Conservation (phyloP, 2,797 vertebrate species). For the Agapornis canus region DNA sequence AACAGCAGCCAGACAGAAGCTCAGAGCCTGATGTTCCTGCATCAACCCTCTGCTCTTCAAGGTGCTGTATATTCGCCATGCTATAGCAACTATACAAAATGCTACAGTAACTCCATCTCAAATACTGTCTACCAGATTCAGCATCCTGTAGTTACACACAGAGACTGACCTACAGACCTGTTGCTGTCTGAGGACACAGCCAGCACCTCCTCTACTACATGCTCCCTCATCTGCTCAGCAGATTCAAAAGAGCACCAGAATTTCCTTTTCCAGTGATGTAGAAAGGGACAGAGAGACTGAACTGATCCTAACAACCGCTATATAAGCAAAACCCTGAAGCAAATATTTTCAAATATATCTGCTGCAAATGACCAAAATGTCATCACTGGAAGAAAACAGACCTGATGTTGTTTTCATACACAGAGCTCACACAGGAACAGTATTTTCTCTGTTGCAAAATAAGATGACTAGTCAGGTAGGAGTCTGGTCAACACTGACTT, state of each 20-base stretch:
- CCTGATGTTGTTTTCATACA: not conserved
- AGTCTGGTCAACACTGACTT: not conserved
- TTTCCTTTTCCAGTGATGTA: not conserved
- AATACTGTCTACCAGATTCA: not conserved
- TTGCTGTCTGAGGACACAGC: not conserved
- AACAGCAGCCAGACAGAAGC: not conserved
- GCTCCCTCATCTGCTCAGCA: not conserved
- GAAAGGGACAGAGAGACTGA: not conserved
- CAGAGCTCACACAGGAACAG: not conserved
- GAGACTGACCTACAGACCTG: not conserved
- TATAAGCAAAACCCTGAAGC: not conserved
- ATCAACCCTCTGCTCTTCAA: not conserved
- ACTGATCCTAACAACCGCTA: not conserved
- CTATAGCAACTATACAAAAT: not conserved
- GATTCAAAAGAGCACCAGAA: not conserved
- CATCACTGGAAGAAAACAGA: not conserved
- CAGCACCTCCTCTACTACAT: not conserved
- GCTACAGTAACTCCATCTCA: not conserved
- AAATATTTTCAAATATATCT: constrained; percentile 19
- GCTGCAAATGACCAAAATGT: not conserved
- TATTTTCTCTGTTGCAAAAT: not conserved
- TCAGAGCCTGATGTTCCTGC: not conserved
- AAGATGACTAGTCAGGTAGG: not conserved
- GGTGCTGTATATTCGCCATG: not conserved
- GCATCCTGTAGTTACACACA: not conserved